Conservation (phyloP, 2,888 invertebrate genomes). For the Eupithecia inturbata region DNA sequence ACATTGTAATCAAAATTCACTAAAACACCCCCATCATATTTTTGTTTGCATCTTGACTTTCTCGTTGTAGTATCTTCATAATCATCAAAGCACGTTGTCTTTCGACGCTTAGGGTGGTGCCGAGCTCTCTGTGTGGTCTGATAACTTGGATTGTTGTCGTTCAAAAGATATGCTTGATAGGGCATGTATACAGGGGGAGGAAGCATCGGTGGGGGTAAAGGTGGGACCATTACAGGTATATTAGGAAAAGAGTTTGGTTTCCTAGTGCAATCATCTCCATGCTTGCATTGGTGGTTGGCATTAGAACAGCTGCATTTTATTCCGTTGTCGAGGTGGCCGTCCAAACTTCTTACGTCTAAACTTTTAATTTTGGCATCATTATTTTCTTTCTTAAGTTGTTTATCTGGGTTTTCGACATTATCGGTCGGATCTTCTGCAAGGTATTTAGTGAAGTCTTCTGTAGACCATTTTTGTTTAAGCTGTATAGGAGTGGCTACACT, state of each 20-base stretch:
- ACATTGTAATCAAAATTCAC: slow-evolving; percentile 45
- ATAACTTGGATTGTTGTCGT: slow-evolving; percentile 34
- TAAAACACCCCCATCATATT: slow-evolving; percentile 33
- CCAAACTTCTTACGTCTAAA: slow-evolving; percentile 66
- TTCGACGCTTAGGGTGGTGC: slow-evolving; percentile 48
- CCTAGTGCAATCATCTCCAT: slow-evolving; percentile 31
- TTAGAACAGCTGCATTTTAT: slow-evolving; percentile 38
- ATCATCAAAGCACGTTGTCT: slow-evolving; percentile 46
- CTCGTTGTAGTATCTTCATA: slow-evolving; percentile 51
- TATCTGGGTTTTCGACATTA: slow-evolving; percentile 23
- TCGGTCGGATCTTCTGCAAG: slow-evolving; percentile 10
- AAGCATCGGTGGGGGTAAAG: background rate
- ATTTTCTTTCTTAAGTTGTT: slow-evolving; percentile 19
- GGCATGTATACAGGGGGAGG: slow-evolving; percentile 51
- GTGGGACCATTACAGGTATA: background rate
- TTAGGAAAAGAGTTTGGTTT: background rate
- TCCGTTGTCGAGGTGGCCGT: slow-evolving; percentile 30
- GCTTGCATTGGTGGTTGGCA: slow-evolving; percentile 30
- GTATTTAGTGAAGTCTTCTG: background rate
- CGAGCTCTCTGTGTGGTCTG: slow-evolving; percentile 48
- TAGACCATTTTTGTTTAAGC: slow-evolving; percentile 66
- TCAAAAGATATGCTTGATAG: slow-evolving; percentile 55
- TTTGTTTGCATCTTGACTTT: slow-evolving; percentile 28
- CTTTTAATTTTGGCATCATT: slow-evolving; percentile 50
- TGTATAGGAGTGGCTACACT: slow-evolving; percentile 48